phyloP scores from a whole-genome alignment of 2,113 vertebrate genomes.

The Tragelaphus imberbis region DNA sequence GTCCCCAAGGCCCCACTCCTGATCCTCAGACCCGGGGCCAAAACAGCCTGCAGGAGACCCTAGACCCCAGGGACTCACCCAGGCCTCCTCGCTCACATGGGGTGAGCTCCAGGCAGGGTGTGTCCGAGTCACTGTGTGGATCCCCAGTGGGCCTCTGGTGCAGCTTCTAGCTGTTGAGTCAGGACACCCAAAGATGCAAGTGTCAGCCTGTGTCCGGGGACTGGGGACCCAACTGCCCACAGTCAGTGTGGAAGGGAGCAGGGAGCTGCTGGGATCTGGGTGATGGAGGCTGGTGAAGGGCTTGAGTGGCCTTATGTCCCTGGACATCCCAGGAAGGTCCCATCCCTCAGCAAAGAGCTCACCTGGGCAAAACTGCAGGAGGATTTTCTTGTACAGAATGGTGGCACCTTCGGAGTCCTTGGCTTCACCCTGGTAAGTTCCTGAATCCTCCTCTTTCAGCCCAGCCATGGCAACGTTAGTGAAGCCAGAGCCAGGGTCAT shows the following conservation, averaged over 20 bases:
- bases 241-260: background rate
- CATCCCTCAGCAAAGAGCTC: background rate
- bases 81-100: fast-evolving
- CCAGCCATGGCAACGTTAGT: background rate
- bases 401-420: background rate
- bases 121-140: background rate
- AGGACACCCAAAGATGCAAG: background rate
- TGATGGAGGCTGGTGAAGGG: background rate
- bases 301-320: background rate
- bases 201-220: background rate
- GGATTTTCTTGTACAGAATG: background rate
- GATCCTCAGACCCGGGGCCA: background rate
- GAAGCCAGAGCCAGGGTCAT: background rate
- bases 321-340: too few relatives aligned
- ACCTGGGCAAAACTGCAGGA: background rate
- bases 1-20: background rate
- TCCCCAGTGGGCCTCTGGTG: background rate
- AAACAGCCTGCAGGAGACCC: background rate
- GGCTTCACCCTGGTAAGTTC: background rate
- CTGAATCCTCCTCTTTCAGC: background rate
- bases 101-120: background rate
- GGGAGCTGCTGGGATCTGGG: background rate
- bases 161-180: background rate
- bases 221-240: background rate
- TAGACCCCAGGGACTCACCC: background rate